A percentile compares a stretch with the other conserved stretches of the same genome.
phyloP scores from a whole-genome alignment of 2,888 invertebrate genomes.

The Dryadula phaetusa region DNA sequence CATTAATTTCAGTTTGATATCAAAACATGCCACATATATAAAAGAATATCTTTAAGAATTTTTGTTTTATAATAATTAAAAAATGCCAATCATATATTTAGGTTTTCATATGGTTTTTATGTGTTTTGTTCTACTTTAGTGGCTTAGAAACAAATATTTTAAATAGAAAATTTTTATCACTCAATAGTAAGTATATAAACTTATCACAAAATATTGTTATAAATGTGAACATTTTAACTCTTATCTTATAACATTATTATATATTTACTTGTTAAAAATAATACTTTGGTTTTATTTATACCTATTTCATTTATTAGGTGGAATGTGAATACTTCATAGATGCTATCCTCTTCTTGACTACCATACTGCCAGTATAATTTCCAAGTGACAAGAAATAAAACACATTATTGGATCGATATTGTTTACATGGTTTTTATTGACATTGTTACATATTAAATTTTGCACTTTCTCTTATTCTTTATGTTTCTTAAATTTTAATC shows the following conservation, averaged over 20 bases:
- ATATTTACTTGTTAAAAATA: conserved; percentile 26
- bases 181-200: background rate
- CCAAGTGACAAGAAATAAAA: conserved; percentile 56
- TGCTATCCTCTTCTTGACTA: conserved; percentile 53
- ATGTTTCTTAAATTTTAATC: conserved; percentile 78
- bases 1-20: background rate
- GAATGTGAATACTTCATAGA: conserved; percentile 66
- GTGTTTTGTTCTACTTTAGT: no score
- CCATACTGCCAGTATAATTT: conserved; percentile 57
- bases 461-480: conserved; percentile 80
- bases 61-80: no score
- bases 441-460: conserved; percentile 83
- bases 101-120: background rate
- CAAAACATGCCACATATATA: no score
- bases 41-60: no score
- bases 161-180: background rate
- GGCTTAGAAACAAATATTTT: no score
- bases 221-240: background rate
- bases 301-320: conserved; percentile 57
- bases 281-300: conserved; percentile 28
- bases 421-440: conserved; percentile 82
- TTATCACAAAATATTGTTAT: background rate
- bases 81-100: background rate
- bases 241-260: conserved; percentile 4
- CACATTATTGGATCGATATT: conserved; percentile 68